These are phyloP conservation scores for Pangasius krempfi DNA, from an alignment of 2,797 vertebrate genomes.

Conservation along the genomic window DNA sequence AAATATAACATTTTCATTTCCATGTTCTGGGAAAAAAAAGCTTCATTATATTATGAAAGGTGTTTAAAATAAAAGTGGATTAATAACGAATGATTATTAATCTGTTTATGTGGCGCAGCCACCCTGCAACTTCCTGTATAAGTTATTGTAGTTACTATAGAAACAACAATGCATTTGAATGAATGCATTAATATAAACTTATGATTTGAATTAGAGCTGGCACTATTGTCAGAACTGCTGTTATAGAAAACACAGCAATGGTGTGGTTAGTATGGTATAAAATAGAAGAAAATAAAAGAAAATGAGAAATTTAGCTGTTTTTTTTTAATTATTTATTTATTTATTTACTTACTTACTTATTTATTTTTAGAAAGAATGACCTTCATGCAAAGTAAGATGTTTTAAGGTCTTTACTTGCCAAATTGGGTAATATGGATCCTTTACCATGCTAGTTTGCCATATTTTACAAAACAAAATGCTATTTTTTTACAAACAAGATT, in stretches of 20 bases:
- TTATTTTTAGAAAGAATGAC: too few relatives aligned
- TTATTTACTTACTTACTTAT: too few relatives aligned
- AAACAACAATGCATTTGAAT: neutral
- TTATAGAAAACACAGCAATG: neutral
- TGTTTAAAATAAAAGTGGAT: neutral
- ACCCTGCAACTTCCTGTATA: neutral
- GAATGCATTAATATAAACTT: neutral
- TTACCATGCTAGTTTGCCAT: neutral
- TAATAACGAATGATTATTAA: neutral
- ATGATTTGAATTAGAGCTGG: neutral
- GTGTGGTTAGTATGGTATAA: neutral
- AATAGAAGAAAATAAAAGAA: neutral
- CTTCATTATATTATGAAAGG: too few relatives aligned
- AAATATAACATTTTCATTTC: neutral
- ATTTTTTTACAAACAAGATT: neutral
- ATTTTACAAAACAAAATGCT: neutral
- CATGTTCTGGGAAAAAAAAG: neutral
- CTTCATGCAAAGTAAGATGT: neutral
- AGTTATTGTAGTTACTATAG: neutral
- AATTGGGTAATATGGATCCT: too few relatives aligned
- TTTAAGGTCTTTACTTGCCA: neutral
- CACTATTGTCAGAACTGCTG: neutral
- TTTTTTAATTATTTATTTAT: too few relatives aligned
- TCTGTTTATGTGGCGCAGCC: neutral
- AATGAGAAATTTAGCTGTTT: neutral